Evolutionary conservation across 2,113 vertebrate genomes (phyloP), one percentile per base, ranked within the genome.

Genomic region (Telmatochromis sp.): DNA sequence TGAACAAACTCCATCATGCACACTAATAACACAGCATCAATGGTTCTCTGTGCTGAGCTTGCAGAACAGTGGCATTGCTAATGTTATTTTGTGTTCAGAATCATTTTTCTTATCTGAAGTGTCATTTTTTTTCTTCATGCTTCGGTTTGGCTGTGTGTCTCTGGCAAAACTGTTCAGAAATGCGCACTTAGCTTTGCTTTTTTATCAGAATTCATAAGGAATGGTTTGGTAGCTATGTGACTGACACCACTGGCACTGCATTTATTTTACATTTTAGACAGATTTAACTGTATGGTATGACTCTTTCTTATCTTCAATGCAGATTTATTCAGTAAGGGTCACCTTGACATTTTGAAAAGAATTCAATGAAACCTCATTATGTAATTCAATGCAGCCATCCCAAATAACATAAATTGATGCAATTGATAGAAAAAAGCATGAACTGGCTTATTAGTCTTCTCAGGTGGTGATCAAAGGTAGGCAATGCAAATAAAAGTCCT

Each of bases 1-100:
- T 94, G 91, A 90, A 93, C 80, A 17, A 88, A 91, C 89, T 86
- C 88, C 92, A 93, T 90, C 88, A 78, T 92, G 90, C 23, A 86
- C 89, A 83, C 86, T 92, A 89, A 91, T 93, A 93, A 94, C 86
- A 94, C 82, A 87, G 87, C 88, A 84, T 84, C 84, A 83, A 63
- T 55, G 79, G 86, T 58, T 87, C 60, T 71, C 53, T 82, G 58
- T 87, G 91, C 75, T 86, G 85, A 89, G 78, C 88, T 89, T 80
- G 87, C 85, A 86, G 86, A 86, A 60, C 75, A 21, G 57, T 63
- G 85, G 65, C 60, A 78, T 71, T 80, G 12, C 60, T 88, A 91
- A 93, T 90, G 81, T 79, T 83, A 81, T 89, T 92, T 90, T 89
- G 60, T 90, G 54, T 73, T 86, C 54, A 78, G 65, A 87, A 89